Base-by-base conservation (phyloP, 1,140 invertebrate species). In the Mesaphorura yosii region DNA sequence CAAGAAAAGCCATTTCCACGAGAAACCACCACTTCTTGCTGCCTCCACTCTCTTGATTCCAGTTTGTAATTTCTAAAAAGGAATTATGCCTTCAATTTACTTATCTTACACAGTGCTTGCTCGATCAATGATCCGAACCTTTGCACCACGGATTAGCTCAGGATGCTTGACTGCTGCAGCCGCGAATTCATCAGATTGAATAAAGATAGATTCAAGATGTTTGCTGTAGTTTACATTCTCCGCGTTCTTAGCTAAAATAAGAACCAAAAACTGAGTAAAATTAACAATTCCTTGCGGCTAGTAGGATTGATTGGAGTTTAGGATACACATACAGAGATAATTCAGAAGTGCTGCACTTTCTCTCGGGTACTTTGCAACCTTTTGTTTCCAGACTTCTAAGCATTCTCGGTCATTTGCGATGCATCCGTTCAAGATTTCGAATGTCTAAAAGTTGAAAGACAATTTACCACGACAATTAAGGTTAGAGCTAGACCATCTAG, bases 131-230 rank as follows among this genome's bases (percentile, higher is more conserved):
- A n/a, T n/a, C n/a, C n/a, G n/a, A n/a, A 62, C 60, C 51, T 59
- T 56, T 28, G 57, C 53, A 48, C 20, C 46, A 20, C 53, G 46
- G 20, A 62, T 22, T 10, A 62, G 48, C 37, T 62, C 60, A 19
- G 56, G 56, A 26, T 19, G 46, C 37, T 62, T 58, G 15, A 62
- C 60, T 23, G 60, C 50, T n/a, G 56, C 56, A 17, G 48, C 42
- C 5, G 60, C 57, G 51, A 62, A 62, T 29, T 62, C 47, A 34
- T 58, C 56, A n/a, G 56, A 47, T 25, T 62, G 53, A 39, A 62
- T 58, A 0, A 62, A 51, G 12, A 57, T 51, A 1, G 28, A 39
- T 40, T 62, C 60, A 20, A 62, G 23, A 2, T 22, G 1, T n/a
- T 47, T 57, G 2, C 28, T 47, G 47, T n/a, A 51, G 7, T 31